These are phyloP conservation scores for Toxotes chatareus DNA, from an alignment of 2,113 vertebrate genomes.

Conservation along the genomic window DNA sequence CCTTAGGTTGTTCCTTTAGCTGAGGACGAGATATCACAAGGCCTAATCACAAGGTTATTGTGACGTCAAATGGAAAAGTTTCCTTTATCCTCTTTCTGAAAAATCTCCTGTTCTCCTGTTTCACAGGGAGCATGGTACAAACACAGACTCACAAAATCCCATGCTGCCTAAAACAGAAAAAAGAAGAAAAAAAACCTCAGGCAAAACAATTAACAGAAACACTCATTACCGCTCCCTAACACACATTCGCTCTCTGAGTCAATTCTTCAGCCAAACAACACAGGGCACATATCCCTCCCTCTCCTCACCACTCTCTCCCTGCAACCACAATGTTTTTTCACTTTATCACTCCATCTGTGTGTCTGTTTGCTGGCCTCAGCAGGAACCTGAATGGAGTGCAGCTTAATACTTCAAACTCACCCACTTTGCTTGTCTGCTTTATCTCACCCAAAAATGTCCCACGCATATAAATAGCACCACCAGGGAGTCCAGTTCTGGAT, in stretches of 20 bases:
- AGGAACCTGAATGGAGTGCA: slow-evolving; percentile 31
- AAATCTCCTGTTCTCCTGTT: slow-evolving; percentile 10
- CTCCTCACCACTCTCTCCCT: slow-evolving; percentile 4
- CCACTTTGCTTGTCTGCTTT: slow-evolving; percentile 11
- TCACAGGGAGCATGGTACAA: slow-evolving; percentile 3
- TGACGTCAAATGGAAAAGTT: slow-evolving; percentile 21
- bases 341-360: slow-evolving; percentile 46
- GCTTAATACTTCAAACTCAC: slow-evolving; percentile 13
- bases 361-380: slow-evolving; percentile 49
- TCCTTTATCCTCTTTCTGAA: slow-evolving; percentile 10
- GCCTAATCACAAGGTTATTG: slow-evolving; percentile 33
- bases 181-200: slow-evolving; percentile 19
- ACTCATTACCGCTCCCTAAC: slow-evolving; percentile 34
- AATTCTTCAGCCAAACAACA: slow-evolving; percentile 46
- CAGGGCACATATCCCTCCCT: not conserved
- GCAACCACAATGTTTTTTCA: slow-evolving; percentile 29
- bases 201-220: slow-evolving; percentile 51
- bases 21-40: slow-evolving; percentile 1
- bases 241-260: slow-evolving; percentile 46
- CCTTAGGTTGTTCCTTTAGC: slow-evolving; percentile 1
- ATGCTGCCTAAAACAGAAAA: slow-evolving; percentile 31
- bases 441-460: slow-evolving; percentile 7
- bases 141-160: slow-evolving; percentile 10
- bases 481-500: slow-evolving; percentile 6
- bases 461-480: slow-evolving; percentile 7